Conservation (phyloP, 37 sponge, comb jelly and placozoan species). For the Mnemiopsis leidyi region DNA sequence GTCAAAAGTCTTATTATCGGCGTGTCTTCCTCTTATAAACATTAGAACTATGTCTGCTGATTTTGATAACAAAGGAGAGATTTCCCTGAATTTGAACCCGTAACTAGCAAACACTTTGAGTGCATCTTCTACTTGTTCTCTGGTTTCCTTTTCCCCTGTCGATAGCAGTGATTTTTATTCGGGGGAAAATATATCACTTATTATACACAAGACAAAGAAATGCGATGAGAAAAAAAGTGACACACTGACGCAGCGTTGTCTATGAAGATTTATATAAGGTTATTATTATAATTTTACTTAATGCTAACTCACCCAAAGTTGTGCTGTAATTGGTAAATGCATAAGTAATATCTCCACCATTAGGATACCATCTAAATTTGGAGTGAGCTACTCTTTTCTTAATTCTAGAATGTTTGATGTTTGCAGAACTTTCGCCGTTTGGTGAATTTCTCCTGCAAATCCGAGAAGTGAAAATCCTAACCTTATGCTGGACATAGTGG, state of each 20-base stretch:
- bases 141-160: background rate
- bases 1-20: background rate
- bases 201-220: too few relatives aligned
- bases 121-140: background rate
- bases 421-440: too few relatives aligned
- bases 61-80: background rate
- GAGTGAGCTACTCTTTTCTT: background rate
- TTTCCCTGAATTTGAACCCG: background rate
- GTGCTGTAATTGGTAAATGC: slow-evolving; percentile 15
- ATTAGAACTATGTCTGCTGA: background rate
- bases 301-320: background rate
- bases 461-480: background rate
- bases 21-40: slow-evolving; percentile 2
- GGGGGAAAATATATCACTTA: too few relatives aligned
- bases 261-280: too few relatives aligned
- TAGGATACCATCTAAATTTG: slow-evolving; percentile 5
- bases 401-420: background rate
- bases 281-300: too few relatives aligned
- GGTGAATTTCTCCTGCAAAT: slow-evolving; percentile 2
- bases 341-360: background rate
- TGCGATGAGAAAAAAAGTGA: too few relatives aligned
- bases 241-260: too few relatives aligned
- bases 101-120: background rate
- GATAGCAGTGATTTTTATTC: too few relatives aligned
- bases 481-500: background rate